Percentiles rank a stretch among this genome's conserved stretches.
phyloP scores from a whole-genome alignment of 1,140 invertebrate genomes.

The Drosophila ananassae region DNA sequence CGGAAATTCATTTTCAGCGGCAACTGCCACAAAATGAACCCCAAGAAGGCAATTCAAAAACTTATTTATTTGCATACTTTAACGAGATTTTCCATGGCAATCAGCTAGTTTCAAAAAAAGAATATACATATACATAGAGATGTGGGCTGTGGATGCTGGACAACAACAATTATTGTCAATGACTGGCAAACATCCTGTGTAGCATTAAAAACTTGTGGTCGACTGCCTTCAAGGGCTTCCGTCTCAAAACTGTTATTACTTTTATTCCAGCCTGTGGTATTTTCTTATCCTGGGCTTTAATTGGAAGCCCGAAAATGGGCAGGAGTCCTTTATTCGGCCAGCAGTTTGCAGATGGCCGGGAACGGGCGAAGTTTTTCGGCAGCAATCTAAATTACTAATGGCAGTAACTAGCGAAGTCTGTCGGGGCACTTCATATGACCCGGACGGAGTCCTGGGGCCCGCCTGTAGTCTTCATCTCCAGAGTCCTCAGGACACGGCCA shows the following conservation, averaged over 20 bases:
- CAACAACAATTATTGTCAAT: conserved; percentile 71
- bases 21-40: conserved; percentile 6
- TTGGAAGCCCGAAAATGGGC: neutral
- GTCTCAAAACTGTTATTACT: conserved; percentile 50
- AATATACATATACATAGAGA: conserved; percentile 6
- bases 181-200: conserved; percentile 49
- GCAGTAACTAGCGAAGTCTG: conserved; percentile 52
- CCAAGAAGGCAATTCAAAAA: conserved; percentile 27
- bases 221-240: conserved; percentile 46
- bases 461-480: conserved; percentile 25
- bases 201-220: conserved; percentile 50
- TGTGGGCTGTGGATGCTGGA: conserved; percentile 5
- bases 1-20: conserved; percentile 11
- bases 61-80: conserved; percentile 52
- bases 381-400: conserved; percentile 71
- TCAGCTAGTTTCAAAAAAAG: conserved; percentile 27
- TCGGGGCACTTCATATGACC: conserved; percentile 36
- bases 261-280: conserved; percentile 30
- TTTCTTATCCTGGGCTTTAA: conserved; percentile 43
- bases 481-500: conserved; percentile 48
- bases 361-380: conserved; percentile 52
- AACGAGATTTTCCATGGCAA: conserved; percentile 35
- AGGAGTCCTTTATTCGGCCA: conserved; percentile 1
- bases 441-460: conserved; percentile 21
- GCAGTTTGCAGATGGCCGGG: conserved; percentile 46